Evolutionary conservation across 2,797 vertebrate species (phyloP), one percentile per base, ranked within the genome.

Genomic region (Chlorospingus semifuscus): DNA sequence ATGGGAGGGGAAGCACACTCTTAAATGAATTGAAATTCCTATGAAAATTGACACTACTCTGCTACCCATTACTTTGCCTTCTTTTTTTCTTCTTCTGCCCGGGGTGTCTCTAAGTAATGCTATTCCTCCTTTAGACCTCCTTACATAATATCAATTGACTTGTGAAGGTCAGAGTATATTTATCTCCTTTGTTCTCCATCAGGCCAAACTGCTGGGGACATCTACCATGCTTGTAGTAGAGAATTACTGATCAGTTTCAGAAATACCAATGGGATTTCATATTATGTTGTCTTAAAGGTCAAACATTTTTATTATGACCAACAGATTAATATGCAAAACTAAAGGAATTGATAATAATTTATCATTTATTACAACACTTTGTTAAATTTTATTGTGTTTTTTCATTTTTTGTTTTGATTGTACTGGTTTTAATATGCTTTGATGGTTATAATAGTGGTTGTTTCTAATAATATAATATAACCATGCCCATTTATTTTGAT

Each of bases 1-100:
- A 17, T n/a, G 26, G 5, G 3, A 4, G 0, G 3, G 3, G 7
- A n/a, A 72, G 21, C 1, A 50, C 6, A 47, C 13, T 56, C 17
- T 50, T 59, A 46, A 56, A 53, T 72, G 11, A 30, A 16, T 44
- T 37, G 69, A 69, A 89, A 78, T 30, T 72, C 2, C 29, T 61
- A 8, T 30, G 19, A 87, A 95, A 89, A 70, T 36, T 44, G 27
- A 22, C 2, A 5, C 3, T 10, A 39, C 12, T 55, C 12, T 89
- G 7, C 7, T 77, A 29, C 8, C 5, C 21, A 15, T 53, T 56
- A 41, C 9, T 77, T 82, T 53, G 14, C 2, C 11, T 26, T 39
- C 10, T 56, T 55, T 74, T 71, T 36, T 86, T 20, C 15, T 16
- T 52, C 19, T 50, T 66, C 29, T 63, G 20, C 61, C 55, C 41